Evolutionary conservation across 2,797 vertebrate genomes (phyloP).

Genomic region (Propithecus deckenii): DNA sequence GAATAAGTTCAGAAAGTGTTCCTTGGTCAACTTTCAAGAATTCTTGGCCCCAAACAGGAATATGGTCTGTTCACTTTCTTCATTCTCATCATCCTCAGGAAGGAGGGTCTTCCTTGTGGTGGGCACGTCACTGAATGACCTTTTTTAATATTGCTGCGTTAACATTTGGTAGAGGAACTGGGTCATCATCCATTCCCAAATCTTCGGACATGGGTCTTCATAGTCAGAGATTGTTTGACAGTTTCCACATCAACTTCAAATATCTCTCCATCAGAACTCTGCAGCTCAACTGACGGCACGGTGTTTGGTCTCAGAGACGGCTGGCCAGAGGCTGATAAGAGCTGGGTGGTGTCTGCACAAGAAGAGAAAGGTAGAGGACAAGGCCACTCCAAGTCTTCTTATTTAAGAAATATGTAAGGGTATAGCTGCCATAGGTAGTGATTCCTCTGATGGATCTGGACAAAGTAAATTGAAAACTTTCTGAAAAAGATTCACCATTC

Average conservation of each 20-base stretch:
- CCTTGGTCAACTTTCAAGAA: slow-evolving; percentile 98
- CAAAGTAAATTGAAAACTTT: background rate
- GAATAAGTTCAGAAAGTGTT: slow-evolving; percentile 85
- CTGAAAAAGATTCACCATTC: background rate
- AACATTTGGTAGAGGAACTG: background rate
- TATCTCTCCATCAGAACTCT: background rate
- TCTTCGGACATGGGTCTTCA: background rate
- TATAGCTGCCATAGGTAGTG: background rate
- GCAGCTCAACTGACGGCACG: background rate
- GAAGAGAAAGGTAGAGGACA: background rate
- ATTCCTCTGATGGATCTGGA: background rate
- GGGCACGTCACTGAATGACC: background rate
- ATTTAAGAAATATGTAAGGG: background rate
- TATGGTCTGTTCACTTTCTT: slow-evolving; percentile 97
- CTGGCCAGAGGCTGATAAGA: background rate
- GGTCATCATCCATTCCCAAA: background rate
- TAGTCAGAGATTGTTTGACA: background rate
- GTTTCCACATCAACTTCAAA: background rate
- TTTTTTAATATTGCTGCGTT: background rate
- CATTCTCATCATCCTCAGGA: slow-evolving; percentile 93
- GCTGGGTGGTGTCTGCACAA: background rate
- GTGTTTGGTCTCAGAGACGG: background rate
- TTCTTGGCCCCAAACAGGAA: slow-evolving; percentile 97
- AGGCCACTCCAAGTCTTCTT: background rate
- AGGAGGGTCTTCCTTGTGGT: background rate